Conservation (phyloP, 2,113 vertebrate species). For the Myotis lucifugus region DNA sequence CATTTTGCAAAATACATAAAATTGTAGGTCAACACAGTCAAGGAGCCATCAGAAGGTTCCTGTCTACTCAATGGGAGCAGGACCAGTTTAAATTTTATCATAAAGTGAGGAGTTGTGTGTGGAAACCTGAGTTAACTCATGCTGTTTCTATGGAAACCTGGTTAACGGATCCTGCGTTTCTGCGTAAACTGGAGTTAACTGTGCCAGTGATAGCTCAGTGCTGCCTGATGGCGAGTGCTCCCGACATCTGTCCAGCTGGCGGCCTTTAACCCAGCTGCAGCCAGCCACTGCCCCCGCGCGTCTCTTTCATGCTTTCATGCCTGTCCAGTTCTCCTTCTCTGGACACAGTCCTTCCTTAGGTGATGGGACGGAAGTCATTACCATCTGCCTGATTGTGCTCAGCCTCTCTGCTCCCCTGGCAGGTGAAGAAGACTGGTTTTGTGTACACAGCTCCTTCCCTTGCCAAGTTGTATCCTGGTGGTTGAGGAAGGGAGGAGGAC, state of each 20-base stretch:
- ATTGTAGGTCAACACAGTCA: neutral
- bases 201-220: no score
- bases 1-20: constrained; percentile 29
- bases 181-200: neutral
- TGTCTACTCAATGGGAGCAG: neutral
- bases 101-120: neutral
- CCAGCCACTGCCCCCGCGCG: neutral
- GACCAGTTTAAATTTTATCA: neutral
- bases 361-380: neutral
- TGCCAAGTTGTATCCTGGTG: neutral
- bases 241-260: neutral
- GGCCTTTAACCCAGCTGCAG: neutral
- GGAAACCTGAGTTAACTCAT: neutral
- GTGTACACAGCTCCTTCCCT: neutral
- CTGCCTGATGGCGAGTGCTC: neutral
- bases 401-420: neutral
- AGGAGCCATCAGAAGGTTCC: neutral
- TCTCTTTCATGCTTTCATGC: neutral
- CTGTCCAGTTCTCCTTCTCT: neutral
- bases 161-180: neutral
- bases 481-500: no score
- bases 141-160: neutral
- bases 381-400: neutral
- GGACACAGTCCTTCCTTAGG: neutral
- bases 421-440: neutral